Base-by-base conservation (phyloP, 2,888 invertebrate species). In the Dynastes tityus region DNA sequence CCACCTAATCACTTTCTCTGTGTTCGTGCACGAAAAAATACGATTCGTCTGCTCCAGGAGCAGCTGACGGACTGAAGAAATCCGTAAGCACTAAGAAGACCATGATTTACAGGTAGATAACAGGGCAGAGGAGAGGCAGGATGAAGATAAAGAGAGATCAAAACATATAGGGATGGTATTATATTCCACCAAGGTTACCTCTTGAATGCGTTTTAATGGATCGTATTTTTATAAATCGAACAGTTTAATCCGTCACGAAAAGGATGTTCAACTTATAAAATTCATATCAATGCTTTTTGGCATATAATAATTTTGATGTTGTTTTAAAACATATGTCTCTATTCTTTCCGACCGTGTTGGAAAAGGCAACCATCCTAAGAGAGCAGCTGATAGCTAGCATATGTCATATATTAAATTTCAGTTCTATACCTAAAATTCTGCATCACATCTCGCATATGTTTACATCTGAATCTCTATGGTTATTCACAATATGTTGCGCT, bases 61-160 rank as follows among this genome's bases (percentile, higher is more conserved):
- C 88, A 88, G 87, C 85, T 88, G 87, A 83, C 83, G 78, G 83
- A 87, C 87, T 87, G 84, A 86, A 83, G 83, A 86, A 81, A 83
- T 82, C 80, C 81, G 80, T 80, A 83, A 83, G 80, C 79, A 78
- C 70, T 81, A 71, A 71, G 70, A 29, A 74, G 80, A 29, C 81
- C 83, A 82, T 81, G 78, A 87, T 87, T 87, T 87, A 87, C 88
- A 87, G 87, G 87, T 88, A 87, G 84, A 81, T 79, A 73, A 61
- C 73, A 73, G 73, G 61, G 61, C 40, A 27, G 61, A 40, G 45
- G 45, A 73, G 78, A 77, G 77, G 80, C 67, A 74, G 79, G 78
- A 80, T 73, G 80, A 82, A 81, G 82, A 82, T 81, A 81, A 80
- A 80, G 79, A 77, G 80, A 81, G 80, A 82, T 80, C 81, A 81